Percentiles rank a stretch among this genome's conserved stretches.
Evolutionary conservation across 2,888 invertebrate species (phyloP).

Genomic region (Hartigia nigra): DNA sequence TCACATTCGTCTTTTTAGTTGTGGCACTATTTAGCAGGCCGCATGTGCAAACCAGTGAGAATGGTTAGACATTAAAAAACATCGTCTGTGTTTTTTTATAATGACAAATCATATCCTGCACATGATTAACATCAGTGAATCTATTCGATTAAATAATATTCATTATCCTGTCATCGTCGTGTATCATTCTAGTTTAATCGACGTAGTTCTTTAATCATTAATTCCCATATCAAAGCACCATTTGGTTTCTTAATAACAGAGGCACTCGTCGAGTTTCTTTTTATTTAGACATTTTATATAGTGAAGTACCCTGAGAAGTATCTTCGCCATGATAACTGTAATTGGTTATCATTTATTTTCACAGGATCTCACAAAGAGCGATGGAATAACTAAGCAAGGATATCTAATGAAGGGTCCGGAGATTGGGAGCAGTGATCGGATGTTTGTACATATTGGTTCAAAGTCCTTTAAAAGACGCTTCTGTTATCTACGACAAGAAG

Average conservation of each 20-base stretch:
- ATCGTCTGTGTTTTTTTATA: not conserved
- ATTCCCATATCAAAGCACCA: not conserved
- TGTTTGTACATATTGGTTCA: slow-evolving; percentile 91
- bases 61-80: not conserved
- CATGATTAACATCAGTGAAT: not conserved
- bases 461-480: slow-evolving; percentile 93
- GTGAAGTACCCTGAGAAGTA: not conserved
- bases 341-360: slow-evolving; percentile 8
- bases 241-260: not conserved
- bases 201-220: not conserved
- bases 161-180: not conserved
- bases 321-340: not conserved
- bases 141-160: not conserved
- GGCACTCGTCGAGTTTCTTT: not conserved
- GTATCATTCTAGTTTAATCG: not conserved
- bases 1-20: not conserved
- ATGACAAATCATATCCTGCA: not conserved
- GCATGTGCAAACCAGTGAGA: not conserved
- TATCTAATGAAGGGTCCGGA: slow-evolving; percentile 93
- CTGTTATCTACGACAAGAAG: slow-evolving; percentile 89
- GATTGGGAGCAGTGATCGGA: slow-evolving; percentile 86
- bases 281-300: not conserved
- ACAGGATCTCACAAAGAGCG: slow-evolving; percentile 73
- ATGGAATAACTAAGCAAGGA: slow-evolving; percentile 89
- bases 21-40: not conserved